These are phyloP conservation scores for Lepidocolaptes lacrymiger DNA, from an alignment of 2,797 vertebrate species.

Conservation along the genomic window DNA sequence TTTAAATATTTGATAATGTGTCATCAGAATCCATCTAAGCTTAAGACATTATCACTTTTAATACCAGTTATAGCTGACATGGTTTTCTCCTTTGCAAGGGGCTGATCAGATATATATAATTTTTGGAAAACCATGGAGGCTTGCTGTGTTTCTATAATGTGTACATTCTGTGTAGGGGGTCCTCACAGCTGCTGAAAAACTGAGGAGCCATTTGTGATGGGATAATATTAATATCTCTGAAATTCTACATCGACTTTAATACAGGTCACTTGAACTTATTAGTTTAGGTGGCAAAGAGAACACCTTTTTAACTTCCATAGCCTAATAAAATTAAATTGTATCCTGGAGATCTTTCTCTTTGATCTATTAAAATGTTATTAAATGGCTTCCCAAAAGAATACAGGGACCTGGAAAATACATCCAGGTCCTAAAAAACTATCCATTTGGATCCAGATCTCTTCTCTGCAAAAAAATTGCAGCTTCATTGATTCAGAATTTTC, in stretches of 20 bases:
- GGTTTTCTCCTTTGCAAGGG: neutral
- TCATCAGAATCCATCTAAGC: neutral
- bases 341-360: neutral
- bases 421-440: accelerated
- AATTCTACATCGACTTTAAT: neutral
- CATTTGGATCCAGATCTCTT: neutral
- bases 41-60: neutral
- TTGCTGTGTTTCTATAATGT: neutral
- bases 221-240: neutral
- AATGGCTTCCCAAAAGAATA: neutral
- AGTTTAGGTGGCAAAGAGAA: too few species aligned
- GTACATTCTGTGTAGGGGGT: neutral
- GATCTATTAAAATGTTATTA: neutral
- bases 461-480: neutral
- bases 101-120: neutral
- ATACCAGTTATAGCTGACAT: neutral
- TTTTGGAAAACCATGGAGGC: neutral
- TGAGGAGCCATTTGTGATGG: neutral
- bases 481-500: neutral
- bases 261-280: neutral
- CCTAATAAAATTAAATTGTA: neutral
- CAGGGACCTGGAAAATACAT: neutral
- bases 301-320: neutral
- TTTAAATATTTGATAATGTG: neutral
- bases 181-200: neutral